Base-by-base conservation (phyloP, 1,140 invertebrate genomes). In the Pachypeltis micranthus region DNA sequence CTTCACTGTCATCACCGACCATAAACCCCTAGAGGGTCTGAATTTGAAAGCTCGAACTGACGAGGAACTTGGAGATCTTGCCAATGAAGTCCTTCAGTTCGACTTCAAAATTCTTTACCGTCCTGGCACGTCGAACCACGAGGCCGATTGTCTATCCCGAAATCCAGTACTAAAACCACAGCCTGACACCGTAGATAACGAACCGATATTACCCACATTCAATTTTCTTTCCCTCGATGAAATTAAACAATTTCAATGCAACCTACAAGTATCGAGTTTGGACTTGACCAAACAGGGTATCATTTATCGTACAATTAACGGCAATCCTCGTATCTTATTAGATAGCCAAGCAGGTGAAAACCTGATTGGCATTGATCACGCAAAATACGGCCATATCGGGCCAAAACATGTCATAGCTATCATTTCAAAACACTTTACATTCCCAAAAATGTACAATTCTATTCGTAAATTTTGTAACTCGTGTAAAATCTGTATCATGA, bases 11-110 rank as follows among this genome's bases (percentile, higher is more conserved):
- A 60, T 39, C 25, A 65, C 31, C n/a, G 63, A 65, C 44, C 66
- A 67, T 25, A 67, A 67, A 58, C 66, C 66, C 23, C 59, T 67
- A 58, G 65, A 66, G 34, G 64, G 63, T 44, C 25, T 66, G 23
- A 64, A 64, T 28, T 62, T 51, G 0, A 67, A 61, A 64, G 56
- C 61, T 27, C 44, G 65, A 61, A 66, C 62, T 25, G 65, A 64
- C 28, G 65, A 65, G 59, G 29, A 39, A 25, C 55, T 63, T 1
- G 62, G 62, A 7, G 64, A 65, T n/a, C 28, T 65, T 29, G 56
- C 44, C 16, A 25, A 61, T 51, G 62, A 63, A 51, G 54, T 65
- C 44, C 63, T 61, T 2, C 64, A 66, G 29, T 66, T 59, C 34
- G 24, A 64, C 34, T 64, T 64, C 39, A 55, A 64, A 47, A 54